Evolutionary conservation across 2,113 vertebrate genomes (phyloP).

Genomic region (Scartelaos histophorus): DNA sequence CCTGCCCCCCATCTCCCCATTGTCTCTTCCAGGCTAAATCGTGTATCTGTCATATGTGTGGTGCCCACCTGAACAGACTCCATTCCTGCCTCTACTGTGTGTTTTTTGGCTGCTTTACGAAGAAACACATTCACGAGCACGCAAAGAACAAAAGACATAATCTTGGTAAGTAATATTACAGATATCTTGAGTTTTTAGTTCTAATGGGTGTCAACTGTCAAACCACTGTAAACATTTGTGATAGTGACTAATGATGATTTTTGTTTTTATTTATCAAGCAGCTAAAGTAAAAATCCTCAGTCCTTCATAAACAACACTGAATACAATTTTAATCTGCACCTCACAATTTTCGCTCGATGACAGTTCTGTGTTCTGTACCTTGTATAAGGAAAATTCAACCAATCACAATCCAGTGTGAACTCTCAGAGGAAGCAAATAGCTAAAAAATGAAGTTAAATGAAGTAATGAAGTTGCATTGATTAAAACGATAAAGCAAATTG

Average conservation of each 20-base stretch:
- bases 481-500: neutral
- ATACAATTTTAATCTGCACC: neutral
- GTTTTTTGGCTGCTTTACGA: conserved; percentile 98
- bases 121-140: conserved; percentile 99
- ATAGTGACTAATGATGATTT: neutral
- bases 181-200: neutral
- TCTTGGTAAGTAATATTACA: conserved; percentile 86
- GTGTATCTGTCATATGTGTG: conserved; percentile 79
- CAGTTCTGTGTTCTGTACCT: neutral
- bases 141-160: conserved; percentile 98
- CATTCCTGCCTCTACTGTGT: conserved; percentile 99
- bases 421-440: neutral
- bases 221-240: neutral
- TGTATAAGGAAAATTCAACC: neutral
- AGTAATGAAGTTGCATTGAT: neutral
- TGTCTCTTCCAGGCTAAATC: conserved; percentile 72
- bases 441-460: neutral
- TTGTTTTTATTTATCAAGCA: neutral
- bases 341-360: neutral
- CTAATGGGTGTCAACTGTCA: neutral
- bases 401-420: neutral
- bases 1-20: conserved; percentile 1
- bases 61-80: conserved; percentile 88
- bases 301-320: neutral
- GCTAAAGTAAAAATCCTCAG: neutral